Evolutionary conservation across 2,113 vertebrate species (phyloP), one percentile per base, ranked within the genome.

Genomic region (Regulus satrapa): DNA sequence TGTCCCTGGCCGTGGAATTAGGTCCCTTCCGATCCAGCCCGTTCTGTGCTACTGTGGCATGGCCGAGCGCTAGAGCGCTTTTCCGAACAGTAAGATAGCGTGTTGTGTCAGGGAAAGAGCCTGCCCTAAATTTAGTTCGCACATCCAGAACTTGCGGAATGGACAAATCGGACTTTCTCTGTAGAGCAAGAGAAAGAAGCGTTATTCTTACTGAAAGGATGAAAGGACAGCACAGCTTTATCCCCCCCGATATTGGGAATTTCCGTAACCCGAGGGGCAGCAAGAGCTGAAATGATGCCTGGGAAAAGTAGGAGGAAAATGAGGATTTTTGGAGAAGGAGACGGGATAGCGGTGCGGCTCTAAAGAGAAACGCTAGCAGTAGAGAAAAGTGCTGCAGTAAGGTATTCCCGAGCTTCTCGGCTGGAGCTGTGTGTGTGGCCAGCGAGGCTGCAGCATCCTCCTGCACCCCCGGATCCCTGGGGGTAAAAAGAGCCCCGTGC

Each of bases 221-320:
- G 23, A 41, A 83, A 48, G 19, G 16, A 21, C 6, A 62, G 1
- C 18, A 3, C 9, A 9, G 45, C 4, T 58, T 62, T 38, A 15
- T 54, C 4, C 3, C 4, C 4, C 3, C 11, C 12, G 20, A 4
- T 52, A 56, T 45, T 2, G 3, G 3, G 8, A 1, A 4, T n/a
- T 78, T 71, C 14, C 64, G 5, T 73, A 52, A 28, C 12, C 8
- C 9, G 26, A 34, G 34, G 9, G 20, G 29, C 18, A 36, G 34
- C 31, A 68, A 10, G 19, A 24, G 23, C 32, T 63, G 51, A 34
- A 46, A 49, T 5, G 1, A 4, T 32, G 24, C 4, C 4, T 74
- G 28, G 18, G 20, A 15, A 66, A 52, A 80, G 8, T 4, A 18
- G 18, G 19, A 9, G 7, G 9, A 43, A 45, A 49, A 51, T 2